phyloP scores from a whole-genome alignment of 2,113 vertebrate species.

The Phylloscopus trochiloides region DNA sequence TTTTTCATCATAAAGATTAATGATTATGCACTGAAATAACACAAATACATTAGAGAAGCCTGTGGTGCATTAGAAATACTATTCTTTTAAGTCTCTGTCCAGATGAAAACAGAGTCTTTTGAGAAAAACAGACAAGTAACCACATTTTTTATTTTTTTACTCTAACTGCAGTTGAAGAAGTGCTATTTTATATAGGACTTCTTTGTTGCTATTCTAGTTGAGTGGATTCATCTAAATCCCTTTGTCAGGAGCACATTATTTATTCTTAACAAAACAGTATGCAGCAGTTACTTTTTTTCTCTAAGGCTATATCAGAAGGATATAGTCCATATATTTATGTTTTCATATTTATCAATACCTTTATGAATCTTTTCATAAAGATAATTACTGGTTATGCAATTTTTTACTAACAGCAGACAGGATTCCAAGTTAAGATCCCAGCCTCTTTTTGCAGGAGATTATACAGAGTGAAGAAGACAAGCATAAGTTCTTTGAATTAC shows the following conservation, averaged over 20 bases:
- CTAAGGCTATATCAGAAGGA: not conserved
- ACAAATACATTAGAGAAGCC: slow-evolving; percentile 28
- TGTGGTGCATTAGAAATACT: not conserved
- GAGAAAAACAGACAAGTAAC: not conserved
- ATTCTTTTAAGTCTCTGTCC: not conserved
- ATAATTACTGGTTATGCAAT: not conserved
- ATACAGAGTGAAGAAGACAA: not conserved
- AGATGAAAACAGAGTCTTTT: not conserved
- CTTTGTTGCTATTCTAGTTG: not conserved
- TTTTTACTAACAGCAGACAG: not conserved
- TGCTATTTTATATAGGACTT: not conserved
- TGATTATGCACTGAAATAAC: slow-evolving; percentile 33
- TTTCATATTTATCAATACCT: not conserved
- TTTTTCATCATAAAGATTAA: slow-evolving; percentile 56
- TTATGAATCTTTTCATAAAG: not conserved
- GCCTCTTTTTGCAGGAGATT: not conserved
- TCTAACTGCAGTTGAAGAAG: not conserved
- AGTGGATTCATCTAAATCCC: not conserved
- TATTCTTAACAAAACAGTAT: not conserved
- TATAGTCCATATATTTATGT: not conserved
- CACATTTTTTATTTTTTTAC: not conserved
- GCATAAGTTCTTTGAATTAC: not conserved
- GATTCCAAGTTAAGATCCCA: not conserved
- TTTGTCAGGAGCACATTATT: not conserved
- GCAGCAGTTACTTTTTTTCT: not conserved